A percentile compares a stretch with the other conserved stretches of the same genome.
Conservation (phyloP, 2,888 invertebrate species). For the Theretra japonica region DNA sequence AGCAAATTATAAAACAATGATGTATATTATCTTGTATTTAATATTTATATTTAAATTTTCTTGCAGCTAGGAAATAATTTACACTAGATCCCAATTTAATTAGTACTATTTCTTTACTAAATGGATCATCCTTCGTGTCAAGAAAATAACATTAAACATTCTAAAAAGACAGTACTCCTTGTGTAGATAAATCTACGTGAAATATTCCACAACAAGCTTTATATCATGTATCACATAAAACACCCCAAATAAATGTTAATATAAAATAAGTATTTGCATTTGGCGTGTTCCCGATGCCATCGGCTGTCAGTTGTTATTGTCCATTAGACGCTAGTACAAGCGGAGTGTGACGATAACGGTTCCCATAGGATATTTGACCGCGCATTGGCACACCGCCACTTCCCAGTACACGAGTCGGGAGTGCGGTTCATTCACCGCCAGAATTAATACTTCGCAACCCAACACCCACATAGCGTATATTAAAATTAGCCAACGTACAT, state of each 20-base stretch:
- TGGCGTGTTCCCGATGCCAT: conserved; percentile 37
- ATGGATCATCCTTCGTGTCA: no score
- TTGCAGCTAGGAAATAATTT: no score
- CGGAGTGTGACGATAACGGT: conserved; percentile 56
- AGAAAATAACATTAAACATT: no score
- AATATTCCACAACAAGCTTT: background rate
- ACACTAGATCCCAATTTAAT: no score
- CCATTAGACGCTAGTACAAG: conserved; percentile 54
- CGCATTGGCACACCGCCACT: conserved; percentile 70
- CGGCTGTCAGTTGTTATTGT: conserved; percentile 48
- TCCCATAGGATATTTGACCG: conserved; percentile 55
- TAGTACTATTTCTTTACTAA: no score
- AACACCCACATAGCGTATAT: conserved; percentile 33
- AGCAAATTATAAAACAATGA: no score
- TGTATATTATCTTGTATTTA: no score
- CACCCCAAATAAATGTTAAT: background rate
- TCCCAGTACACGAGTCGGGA: conserved; percentile 44
- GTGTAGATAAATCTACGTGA: no score
- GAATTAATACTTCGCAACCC: conserved; percentile 40
- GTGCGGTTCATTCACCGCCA: conserved; percentile 57
- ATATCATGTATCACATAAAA: background rate
- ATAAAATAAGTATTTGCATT: conserved; percentile 25
- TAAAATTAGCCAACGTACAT: conserved; percentile 53
- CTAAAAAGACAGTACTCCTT: no score
- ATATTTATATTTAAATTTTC: no score